Percentiles rank a stretch among this genome's conserved stretches.
These are phyloP conservation scores for Heliothis subflexa DNA, from an alignment of 1,140 invertebrate species.

Conservation along the genomic window DNA sequence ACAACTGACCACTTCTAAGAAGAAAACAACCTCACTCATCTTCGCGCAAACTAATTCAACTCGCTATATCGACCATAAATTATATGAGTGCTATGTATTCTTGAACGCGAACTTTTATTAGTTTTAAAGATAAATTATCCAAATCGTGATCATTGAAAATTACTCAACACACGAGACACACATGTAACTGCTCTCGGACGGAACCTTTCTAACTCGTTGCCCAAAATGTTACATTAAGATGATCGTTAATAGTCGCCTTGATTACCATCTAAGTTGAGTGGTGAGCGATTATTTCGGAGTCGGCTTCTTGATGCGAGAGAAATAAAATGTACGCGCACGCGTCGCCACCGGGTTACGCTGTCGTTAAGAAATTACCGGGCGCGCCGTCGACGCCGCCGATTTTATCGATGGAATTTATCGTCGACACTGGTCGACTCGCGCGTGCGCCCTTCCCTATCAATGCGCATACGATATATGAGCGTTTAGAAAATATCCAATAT, in stretches of 20 bases:
- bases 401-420: conserved; percentile 86
- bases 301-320: conserved; percentile 76
- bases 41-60: conserved; percentile 26
- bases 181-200: conserved; percentile 26
- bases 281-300: conserved; percentile 83
- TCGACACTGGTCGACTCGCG: conserved; percentile 68
- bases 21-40: conserved; percentile 50
- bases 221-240: conserved; percentile 82
- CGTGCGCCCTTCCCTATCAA: conserved; percentile 64
- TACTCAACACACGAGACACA: conserved; percentile 43
- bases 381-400: conserved; percentile 78
- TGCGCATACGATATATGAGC: conserved; percentile 50
- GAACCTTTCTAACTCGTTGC: conserved; percentile 62
- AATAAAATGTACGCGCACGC: conserved; percentile 84
- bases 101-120: conserved; percentile 33
- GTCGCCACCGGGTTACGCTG: conserved; percentile 85
- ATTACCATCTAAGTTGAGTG: conserved; percentile 85
- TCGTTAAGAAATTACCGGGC: conserved; percentile 83
- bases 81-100: background rate
- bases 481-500: conserved; percentile 29
- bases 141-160: conserved; percentile 38
- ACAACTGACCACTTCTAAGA: conserved; percentile 43
- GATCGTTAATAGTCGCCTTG: conserved; percentile 80
- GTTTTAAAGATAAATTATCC: conserved; percentile 41
- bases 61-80: conserved; percentile 18